Conservation (phyloP, 2,888 invertebrate genomes). For the Electrophaes corylata region DNA sequence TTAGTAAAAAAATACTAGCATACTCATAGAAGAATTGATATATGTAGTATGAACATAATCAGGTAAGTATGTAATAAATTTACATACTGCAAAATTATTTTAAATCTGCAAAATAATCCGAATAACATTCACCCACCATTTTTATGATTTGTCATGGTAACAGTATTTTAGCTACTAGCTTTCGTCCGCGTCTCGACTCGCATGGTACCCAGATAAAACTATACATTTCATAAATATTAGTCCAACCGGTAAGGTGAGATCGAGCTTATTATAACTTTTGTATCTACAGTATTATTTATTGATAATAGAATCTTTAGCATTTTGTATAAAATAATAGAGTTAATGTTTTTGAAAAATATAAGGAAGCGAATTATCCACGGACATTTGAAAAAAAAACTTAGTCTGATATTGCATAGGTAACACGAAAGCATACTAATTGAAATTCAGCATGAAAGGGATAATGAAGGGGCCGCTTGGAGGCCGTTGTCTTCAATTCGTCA, state of each 20-base stretch:
- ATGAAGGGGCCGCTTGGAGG: slow-evolving; percentile 65
- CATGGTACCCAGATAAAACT: background rate
- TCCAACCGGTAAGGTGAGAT: background rate
- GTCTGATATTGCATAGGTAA: slow-evolving; percentile 79
- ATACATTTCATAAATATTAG: background rate
- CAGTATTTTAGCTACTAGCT: background rate
- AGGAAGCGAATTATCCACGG: background rate
- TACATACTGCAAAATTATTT: too few relatives aligned
- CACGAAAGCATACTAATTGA: slow-evolving; percentile 80
- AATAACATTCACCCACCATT: too few relatives aligned
- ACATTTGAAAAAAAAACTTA: slow-evolving; percentile 56
- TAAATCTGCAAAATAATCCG: too few relatives aligned
- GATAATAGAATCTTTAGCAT: background rate
- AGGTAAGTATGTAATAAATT: too few relatives aligned
- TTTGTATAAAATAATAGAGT: too few relatives aligned
- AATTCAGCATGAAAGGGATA: slow-evolving; percentile 84
- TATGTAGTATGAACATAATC: too few relatives aligned
- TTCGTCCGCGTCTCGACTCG: background rate
- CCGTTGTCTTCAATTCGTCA: slow-evolving; percentile 58
- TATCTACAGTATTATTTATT: too few relatives aligned
- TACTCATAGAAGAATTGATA: too few relatives aligned
- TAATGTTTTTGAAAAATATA: background rate
- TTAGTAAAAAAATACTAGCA: background rate
- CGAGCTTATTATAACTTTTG: too few relatives aligned
- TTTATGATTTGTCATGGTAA: background rate